Evolutionary conservation across 2,113 vertebrate species (phyloP).

Genomic region (Alethe castanea): DNA sequence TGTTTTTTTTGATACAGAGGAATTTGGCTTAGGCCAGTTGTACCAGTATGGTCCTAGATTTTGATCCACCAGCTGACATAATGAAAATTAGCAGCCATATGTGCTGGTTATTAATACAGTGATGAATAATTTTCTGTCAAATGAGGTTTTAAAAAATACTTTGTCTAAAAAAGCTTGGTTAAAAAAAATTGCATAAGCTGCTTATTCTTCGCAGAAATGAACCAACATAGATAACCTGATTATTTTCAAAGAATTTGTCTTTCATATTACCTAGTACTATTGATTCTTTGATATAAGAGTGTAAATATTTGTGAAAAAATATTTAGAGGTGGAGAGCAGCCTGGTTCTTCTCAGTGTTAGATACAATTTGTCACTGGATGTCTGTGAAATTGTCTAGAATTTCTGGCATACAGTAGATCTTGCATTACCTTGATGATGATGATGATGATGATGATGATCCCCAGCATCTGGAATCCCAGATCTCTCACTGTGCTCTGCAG

Average conservation of each 20-base stretch:
- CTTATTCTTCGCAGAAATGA: not conserved
- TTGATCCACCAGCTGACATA: not conserved
- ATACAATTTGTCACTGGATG: not conserved
- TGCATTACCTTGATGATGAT: not conserved
- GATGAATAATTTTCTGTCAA: not conserved
- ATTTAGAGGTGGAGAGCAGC: not conserved
- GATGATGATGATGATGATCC: not conserved
- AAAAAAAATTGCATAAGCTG: not conserved
- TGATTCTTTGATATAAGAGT: not conserved
- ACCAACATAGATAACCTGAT: not conserved
- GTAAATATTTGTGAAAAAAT: not conserved
- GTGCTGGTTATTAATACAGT: not conserved
- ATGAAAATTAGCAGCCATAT: not conserved
- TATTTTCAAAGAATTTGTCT: not conserved
- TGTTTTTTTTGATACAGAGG: not conserved
- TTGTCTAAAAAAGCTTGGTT: not conserved
- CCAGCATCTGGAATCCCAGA: not conserved
- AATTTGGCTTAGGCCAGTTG: not conserved
- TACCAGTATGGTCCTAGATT: not conserved
- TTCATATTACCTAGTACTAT: not conserved
- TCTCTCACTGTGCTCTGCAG: not conserved
- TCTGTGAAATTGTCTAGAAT: not conserved
- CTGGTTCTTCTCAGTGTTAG: not conserved
- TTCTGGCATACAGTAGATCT: not conserved
- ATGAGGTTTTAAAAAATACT: not conserved